Conservation (phyloP, 2,797 vertebrate genomes). For the Bufotes viridis region DNA sequence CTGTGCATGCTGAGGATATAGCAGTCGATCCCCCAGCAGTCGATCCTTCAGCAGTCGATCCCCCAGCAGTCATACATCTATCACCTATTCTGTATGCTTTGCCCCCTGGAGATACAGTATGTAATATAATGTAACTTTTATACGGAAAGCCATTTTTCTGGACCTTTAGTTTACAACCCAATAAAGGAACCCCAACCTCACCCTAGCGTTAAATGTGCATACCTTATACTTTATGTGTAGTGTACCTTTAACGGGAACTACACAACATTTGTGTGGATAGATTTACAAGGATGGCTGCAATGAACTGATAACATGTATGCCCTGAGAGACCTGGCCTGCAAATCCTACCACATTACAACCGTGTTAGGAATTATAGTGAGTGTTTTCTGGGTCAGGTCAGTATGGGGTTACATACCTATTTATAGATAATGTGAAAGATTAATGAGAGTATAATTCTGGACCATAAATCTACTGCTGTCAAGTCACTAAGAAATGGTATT, state of each 20-base stretch:
- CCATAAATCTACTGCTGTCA: slow-evolving; percentile 42
- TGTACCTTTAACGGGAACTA: background rate
- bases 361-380: slow-evolving; percentile 25
- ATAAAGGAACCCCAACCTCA: background rate
- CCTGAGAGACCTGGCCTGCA: background rate
- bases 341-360: slow-evolving; percentile 17
- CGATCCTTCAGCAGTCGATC: too few species aligned
- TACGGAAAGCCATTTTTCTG: background rate
- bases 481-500: background rate
- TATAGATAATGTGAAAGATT: slow-evolving; percentile 44
- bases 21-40: too few species aligned
- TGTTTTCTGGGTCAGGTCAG: slow-evolving; percentile 49
- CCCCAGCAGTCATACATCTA: too few species aligned
- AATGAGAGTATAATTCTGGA: slow-evolving; percentile 37
- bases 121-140: background rate
- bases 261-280: background rate
- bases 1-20: too few species aligned
- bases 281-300: background rate
- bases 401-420: slow-evolving; percentile 39
- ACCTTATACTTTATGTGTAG: background rate
- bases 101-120: too few species aligned
- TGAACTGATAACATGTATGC: slow-evolving; percentile 16
- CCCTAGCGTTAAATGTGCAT: background rate
- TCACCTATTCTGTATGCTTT: too few species aligned
- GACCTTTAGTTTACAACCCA: background rate